Conservation (phyloP, 2,797 vertebrate species). For the Apodemus agrarius region DNA sequence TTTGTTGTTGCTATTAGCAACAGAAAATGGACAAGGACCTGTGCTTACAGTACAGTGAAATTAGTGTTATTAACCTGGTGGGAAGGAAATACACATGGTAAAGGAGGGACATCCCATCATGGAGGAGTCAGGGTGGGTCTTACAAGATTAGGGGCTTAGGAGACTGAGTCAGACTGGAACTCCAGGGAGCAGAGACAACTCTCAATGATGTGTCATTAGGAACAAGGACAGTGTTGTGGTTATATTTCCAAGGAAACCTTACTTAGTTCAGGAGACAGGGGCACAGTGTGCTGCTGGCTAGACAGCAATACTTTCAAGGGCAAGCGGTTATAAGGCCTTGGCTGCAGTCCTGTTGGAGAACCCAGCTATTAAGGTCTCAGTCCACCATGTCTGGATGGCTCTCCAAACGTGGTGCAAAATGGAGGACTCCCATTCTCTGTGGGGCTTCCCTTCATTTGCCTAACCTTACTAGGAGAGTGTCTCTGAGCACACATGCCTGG, state of each 20-base stretch:
- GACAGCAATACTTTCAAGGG: background rate
- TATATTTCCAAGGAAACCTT: background rate
- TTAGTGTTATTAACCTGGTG: background rate
- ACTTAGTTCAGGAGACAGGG: background rate
- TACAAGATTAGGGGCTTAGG: background rate
- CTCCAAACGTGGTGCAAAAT: background rate
- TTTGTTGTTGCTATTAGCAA: background rate
- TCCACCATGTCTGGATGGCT: background rate
- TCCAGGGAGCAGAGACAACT: background rate
- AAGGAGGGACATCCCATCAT: background rate
- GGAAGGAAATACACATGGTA: background rate
- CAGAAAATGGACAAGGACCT: background rate
- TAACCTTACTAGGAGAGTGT: background rate
- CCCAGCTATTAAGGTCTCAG: background rate
- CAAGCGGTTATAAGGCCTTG: background rate
- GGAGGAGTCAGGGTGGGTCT: too few species aligned
- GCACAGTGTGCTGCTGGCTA: background rate
- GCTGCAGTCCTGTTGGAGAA: background rate
- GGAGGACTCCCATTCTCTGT: background rate
- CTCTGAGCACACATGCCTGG: background rate
- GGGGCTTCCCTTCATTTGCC: background rate
- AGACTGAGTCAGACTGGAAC: background rate
- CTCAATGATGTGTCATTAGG: background rate
- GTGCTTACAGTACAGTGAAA: too few species aligned
- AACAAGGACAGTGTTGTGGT: background rate